Evolutionary conservation across 2,888 invertebrate species (phyloP), one percentile per base, ranked within the genome.

Genomic region (Noctuana brunneofusca): DNA sequence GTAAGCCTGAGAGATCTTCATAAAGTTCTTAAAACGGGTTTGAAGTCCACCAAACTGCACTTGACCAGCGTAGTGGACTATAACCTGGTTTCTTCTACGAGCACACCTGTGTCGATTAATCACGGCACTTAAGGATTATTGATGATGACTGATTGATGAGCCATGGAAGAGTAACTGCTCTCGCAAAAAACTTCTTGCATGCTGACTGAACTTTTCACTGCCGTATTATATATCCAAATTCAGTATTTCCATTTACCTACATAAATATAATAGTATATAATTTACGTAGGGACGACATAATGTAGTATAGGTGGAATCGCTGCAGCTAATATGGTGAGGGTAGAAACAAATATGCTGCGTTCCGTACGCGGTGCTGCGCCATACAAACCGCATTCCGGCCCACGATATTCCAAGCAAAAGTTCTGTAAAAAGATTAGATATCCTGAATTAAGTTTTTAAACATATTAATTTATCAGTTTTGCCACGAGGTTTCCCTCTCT

Each of bases 371-470:
- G 67, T 12, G 80, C 83, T 46, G 69, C 73, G 57, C 75, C 80
- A 11, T 75, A 67, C 58, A 78, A 58, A 8, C 80, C 76, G 74
- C 91, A 91, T 71, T 90, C 90, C 63, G 85, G 83, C 1, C 82
- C 86, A 16, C 86, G 82, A 70, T 89, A 91, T 74, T 86, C 88
- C 58, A 87, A 75, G 77, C 91, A 91, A 75, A 87, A 91, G 72
- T 80, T 89, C 91, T 91, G 91, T 41, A 71, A 69, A 69, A 46
- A 48, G 63, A 66, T 49, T 30, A 32, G 9, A n/a, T 20, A 22
- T n/a, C 9, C 32, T 20, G 11, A n/a, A 20, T 30, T 38, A 14
- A 14, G 3, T 14, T 3, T 14, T 5, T 27, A 8, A 27, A 27
- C 3, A 27, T 5, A 5, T 5, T 5, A 27, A 27, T 5, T 27